Evolutionary conservation across 2,797 vertebrate genomes (phyloP).

Genomic region (Trachops cirrhosus): DNA sequence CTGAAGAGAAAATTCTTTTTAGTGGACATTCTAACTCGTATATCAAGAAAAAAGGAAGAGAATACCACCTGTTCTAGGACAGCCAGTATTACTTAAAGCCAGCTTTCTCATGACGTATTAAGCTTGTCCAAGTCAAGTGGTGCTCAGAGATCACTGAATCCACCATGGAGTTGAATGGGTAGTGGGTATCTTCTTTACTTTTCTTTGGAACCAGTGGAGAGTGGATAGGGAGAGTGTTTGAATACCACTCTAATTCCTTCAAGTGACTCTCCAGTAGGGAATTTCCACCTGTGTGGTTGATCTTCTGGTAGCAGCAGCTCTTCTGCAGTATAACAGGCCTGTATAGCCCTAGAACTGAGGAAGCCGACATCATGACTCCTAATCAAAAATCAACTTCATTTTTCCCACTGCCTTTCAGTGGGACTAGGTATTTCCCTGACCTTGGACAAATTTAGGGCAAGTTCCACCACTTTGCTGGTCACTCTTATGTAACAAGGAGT

Average conservation of each 20-base stretch:
- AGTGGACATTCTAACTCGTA: not conserved
- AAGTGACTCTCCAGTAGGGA: not conserved
- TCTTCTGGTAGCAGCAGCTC: not conserved
- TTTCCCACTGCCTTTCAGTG: not conserved
- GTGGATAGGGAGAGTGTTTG: not conserved
- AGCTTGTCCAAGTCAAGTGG: not conserved
- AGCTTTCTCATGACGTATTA: not conserved
- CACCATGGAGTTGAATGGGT: not conserved
- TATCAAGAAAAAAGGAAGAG: not conserved
- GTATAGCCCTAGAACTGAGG: not conserved
- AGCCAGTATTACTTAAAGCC: not conserved
- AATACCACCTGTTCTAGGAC: not conserved
- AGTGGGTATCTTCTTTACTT: not conserved
- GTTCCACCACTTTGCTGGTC: not conserved
- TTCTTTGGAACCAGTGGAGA: not conserved
- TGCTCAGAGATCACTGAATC: not conserved
- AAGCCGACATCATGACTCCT: not conserved
- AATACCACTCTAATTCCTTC: not conserved
- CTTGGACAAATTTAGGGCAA: not conserved
- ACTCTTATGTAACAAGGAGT: not conserved
- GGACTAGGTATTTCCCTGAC: not conserved
- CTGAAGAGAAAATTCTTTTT: not conserved
- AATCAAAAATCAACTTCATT: not conserved
- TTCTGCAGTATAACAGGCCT: not conserved
- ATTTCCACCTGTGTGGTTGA: not conserved